Evolutionary conservation across 1,140 invertebrate species (phyloP).

Genomic region (Laupala kohalensis): DNA sequence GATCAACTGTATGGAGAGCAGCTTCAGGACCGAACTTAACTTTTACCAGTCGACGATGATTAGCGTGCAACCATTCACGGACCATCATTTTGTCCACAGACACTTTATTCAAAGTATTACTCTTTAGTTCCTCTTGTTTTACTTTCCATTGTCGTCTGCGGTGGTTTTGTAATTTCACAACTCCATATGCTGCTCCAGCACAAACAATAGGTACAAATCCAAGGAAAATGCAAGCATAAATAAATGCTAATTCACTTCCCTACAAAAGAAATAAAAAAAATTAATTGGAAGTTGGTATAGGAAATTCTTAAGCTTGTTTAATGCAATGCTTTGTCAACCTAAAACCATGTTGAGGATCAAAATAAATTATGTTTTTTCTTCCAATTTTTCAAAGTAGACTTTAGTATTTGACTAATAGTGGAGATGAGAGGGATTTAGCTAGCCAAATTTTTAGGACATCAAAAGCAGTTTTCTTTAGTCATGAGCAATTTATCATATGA

Average conservation of each 20-base stretch:
- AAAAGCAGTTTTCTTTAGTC: no score
- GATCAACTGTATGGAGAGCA: slow-evolving; percentile 68
- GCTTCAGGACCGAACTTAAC: slow-evolving; percentile 77
- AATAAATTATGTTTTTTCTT: not conserved
- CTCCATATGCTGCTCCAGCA: slow-evolving; percentile 80
- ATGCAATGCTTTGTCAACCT: not conserved
- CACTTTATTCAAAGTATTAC: slow-evolving; percentile 24
- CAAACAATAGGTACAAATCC: slow-evolving; percentile 83
- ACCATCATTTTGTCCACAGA: slow-evolving; percentile 87
- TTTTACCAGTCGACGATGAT: slow-evolving; percentile 80
- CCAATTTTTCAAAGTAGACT: no score
- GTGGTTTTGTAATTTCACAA: slow-evolving; percentile 84
- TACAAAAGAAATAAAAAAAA: slow-evolving; percentile 31
- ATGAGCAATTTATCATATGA: no score
- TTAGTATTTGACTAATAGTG: no score
- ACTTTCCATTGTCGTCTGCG: slow-evolving; percentile 64
- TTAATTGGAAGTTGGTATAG: not conserved
- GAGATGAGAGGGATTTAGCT: no score
- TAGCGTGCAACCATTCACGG: slow-evolving; percentile 89
- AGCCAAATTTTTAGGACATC: no score
- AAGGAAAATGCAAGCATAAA: slow-evolving; percentile 83
- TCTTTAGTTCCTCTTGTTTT: slow-evolving; percentile 61
- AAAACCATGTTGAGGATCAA: no score
- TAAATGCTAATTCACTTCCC: slow-evolving; percentile 93
- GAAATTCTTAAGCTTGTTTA: not conserved